These are phyloP conservation scores for Argyrosomus regius DNA, from an alignment of 2,797 vertebrate species.

Conservation along the genomic window DNA sequence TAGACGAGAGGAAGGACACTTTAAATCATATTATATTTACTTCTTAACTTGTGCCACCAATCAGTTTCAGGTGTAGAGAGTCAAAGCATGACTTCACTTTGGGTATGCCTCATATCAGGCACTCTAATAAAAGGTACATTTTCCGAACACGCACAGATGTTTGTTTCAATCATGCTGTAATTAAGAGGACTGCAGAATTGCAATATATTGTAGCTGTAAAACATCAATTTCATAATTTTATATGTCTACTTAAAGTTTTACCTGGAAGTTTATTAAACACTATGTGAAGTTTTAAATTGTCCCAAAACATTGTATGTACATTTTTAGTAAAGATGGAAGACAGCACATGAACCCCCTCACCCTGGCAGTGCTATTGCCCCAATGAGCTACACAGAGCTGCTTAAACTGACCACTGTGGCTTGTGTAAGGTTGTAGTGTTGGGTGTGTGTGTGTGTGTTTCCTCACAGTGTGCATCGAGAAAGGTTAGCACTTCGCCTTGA, in stretches of 20 bases:
- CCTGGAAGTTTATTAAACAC: not conserved
- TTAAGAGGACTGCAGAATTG: not conserved
- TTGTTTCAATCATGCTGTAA: not conserved
- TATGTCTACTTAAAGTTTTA: not conserved
- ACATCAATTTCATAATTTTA: not conserved
- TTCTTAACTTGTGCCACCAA: not conserved
- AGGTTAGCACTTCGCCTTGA: constrained; percentile 93
- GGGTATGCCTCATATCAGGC: not conserved
- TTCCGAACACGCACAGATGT: not conserved
- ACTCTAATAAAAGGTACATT: not conserved
- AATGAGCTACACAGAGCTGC: not conserved
- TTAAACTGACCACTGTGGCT: not conserved
- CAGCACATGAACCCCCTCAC: not conserved
- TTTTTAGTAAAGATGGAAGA: not conserved
- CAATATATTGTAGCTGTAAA: not conserved
- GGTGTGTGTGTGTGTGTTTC: constrained; percentile 27
- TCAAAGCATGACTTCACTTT: not conserved
- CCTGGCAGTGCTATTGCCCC: not conserved
- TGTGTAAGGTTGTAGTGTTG: not conserved
- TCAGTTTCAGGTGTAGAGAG: not conserved
- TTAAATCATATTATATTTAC: not conserved
- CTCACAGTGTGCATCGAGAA: constrained; percentile 98
- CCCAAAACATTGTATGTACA: not conserved
- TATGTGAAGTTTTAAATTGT: not conserved
- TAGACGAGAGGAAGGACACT: constrained; percentile 57